Evolutionary conservation across 2,797 vertebrate genomes (phyloP), one percentile per base, ranked within the genome.

Genomic region (Craterocephalus amniculus): DNA sequence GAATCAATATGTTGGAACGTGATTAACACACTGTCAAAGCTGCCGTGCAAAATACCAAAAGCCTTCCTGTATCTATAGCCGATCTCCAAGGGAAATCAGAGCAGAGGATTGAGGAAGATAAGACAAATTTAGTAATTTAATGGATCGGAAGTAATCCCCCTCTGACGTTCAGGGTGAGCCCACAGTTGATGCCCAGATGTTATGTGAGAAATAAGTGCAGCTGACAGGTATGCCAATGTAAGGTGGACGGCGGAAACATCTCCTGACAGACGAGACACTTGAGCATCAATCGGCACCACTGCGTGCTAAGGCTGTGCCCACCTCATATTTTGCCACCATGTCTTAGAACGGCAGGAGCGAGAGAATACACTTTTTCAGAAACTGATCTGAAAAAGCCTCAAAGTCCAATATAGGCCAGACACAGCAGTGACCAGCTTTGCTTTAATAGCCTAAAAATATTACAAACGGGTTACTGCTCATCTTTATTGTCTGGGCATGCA

Each of bases 1-100:
- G 26, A 68, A 65, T 80, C 76, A 72, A 74, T 81, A 70, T 26
- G 71, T 27, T 38, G 11, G 54, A 59, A 67, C 45, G 35, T 73
- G 55, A 86, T 76, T 69, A 81, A 78, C 45, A 22, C 31, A 24
- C 63, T 54, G 67, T 51, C 66, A 74, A 76, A 61, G 60, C 66
- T 20, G 48, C 24, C 67, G 34, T 70, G 38, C 34, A 45, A 80
- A 81, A 81, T 6, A 72, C 49, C 43, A 51, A 69, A 34, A n/a
- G 59, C 45, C 45, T 62, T 16, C 31, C 22, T 14, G 16, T 40
- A 72, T 74, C 58, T 27, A 20, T 43, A 14, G 9, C 67, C 43
- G 54, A 74, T 75, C 24, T 54, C 22, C 38, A 54, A 20, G 51
- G 62, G 55, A 55, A 56, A 51, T 43, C 45, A 63, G 31, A 60